These are phyloP conservation scores for Ochlodes sylvanus DNA, from an alignment of 2,888 invertebrate genomes.

Conservation along the genomic window DNA sequence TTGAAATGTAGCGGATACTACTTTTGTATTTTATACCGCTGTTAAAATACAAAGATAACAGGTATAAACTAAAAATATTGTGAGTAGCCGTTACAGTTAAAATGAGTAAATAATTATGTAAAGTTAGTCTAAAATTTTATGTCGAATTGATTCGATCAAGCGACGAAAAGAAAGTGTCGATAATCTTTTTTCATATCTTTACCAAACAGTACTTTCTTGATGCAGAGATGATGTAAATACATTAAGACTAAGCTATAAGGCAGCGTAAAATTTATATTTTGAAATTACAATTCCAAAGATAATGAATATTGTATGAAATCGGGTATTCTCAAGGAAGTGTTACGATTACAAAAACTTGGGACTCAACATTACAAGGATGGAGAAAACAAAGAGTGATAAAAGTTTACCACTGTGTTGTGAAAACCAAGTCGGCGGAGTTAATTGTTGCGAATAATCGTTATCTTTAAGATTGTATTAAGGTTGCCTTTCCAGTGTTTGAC, in stretches of 20 bases:
- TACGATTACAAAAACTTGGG: slow-evolving; percentile 47
- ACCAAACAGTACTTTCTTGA: slow-evolving; percentile 32
- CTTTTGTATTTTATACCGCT: too few relatives aligned
- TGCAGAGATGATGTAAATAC: too few relatives aligned
- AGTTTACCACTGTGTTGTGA: slow-evolving; percentile 23
- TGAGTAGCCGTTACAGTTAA: too few relatives aligned
- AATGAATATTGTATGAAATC: background rate
- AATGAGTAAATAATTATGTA: too few relatives aligned
- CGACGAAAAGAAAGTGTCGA: slow-evolving; percentile 57
- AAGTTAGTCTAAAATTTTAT: too few relatives aligned
- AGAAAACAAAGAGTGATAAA: slow-evolving; percentile 55
- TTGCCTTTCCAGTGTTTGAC: slow-evolving; percentile 23
- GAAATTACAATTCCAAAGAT: too few relatives aligned
- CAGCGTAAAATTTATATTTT: too few relatives aligned
- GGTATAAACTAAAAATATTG: too few relatives aligned
- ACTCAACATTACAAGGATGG: slow-evolving; percentile 49
- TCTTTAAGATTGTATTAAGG: slow-evolving; percentile 32
- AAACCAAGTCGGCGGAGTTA: slow-evolving; percentile 10
- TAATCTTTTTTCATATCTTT: slow-evolving; percentile 47
- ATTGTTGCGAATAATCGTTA: slow-evolving; percentile 1
- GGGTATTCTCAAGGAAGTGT: slow-evolving; percentile 62
- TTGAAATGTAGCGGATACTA: too few relatives aligned
- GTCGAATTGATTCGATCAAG: slow-evolving; percentile 42
- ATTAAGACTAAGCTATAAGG: too few relatives aligned
- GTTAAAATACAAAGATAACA: too few relatives aligned